Conservation (phyloP, 2,888 invertebrate genomes). For the Cheiracanthium punctorium region DNA sequence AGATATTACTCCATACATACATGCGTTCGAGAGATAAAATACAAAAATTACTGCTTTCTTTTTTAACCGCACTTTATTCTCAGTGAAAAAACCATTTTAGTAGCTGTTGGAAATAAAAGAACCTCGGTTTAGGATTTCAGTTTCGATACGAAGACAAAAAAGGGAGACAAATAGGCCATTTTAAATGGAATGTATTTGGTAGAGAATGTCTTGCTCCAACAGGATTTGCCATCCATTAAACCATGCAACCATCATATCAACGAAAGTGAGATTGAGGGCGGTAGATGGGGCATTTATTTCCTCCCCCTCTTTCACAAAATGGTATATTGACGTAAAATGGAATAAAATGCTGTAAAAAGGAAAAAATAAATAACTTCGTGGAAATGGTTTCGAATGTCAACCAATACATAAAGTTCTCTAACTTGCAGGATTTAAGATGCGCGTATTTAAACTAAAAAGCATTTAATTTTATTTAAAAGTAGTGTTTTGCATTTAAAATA, state of each 20-base stretch:
- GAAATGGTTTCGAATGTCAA: no score
- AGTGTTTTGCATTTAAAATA: no score
- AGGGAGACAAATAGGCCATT: slow-evolving; percentile 3
- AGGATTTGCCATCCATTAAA: slow-evolving; percentile 13
- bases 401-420: no score
- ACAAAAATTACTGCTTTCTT: background rate
- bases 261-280: slow-evolving; percentile 8
- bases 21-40: no score
- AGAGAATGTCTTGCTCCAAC: slow-evolving; percentile 3
- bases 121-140: background rate
- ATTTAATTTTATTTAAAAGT: no score
- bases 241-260: slow-evolving; percentile 14
- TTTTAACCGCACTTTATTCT: background rate
- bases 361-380: background rate
- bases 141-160: background rate
- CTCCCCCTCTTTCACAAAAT: background rate
- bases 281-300: slow-evolving; percentile 10
- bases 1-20: no score
- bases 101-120: slow-evolving; percentile 1
- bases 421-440: no score
- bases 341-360: background rate
- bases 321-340: slow-evolving; percentile 4
- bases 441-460: no score
- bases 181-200: slow-evolving; percentile 2
- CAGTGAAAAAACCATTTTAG: background rate